Base-by-base conservation (phyloP, 2,113 vertebrate genomes). In the Pyxicephalus adspersus region DNA sequence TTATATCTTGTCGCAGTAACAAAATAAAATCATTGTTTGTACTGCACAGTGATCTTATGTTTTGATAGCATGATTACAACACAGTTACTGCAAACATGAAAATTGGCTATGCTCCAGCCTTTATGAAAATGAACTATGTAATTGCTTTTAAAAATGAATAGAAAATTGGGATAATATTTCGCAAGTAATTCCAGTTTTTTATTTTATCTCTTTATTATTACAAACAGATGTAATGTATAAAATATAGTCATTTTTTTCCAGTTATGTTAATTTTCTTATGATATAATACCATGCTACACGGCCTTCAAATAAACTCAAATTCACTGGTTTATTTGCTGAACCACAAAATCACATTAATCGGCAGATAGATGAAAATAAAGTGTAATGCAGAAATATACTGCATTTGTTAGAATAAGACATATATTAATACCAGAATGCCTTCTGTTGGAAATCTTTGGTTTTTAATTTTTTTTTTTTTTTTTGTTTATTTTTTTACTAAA, bases 1-100 rank as follows among this genome's bases (percentile, higher is more conserved):
- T 63, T 25, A 23, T 20, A 51, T 28, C 50, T 76, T 63, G 73
- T 25, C 38, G 63, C 55, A 22, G 58, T 16, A 64, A 63, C 58
- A 64, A 50, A 50, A 63, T 45, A 76, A 64, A 76, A 38, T 63
- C 23, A 63, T 28, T 76, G 73, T 60, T 51, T 76, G 34, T 64
- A 63, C 64, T 76, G 31, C 58, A 23, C 31, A 50, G 19, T 45
- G 31, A 61, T 45, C 17, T 73, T 34, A 45, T 76, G 57, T 76
- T 50, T 76, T 76, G 70, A 71, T 71, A 52, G 67, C 45, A 26
- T 50, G 72, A 76, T 45, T 76, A 63, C n/a, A 64, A 64, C 73
- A 63, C 61, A 51, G 3, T 38, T 50, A 51, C 63, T 60, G 22
- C 23, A 4, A 16, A 23, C 58, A 26, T 63, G 22, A 58, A 58